A percentile compares a stretch with the other conserved stretches of the same genome.
phyloP scores from a whole-genome alignment of 2,888 invertebrate species.

The Adineta ricciae region DNA sequence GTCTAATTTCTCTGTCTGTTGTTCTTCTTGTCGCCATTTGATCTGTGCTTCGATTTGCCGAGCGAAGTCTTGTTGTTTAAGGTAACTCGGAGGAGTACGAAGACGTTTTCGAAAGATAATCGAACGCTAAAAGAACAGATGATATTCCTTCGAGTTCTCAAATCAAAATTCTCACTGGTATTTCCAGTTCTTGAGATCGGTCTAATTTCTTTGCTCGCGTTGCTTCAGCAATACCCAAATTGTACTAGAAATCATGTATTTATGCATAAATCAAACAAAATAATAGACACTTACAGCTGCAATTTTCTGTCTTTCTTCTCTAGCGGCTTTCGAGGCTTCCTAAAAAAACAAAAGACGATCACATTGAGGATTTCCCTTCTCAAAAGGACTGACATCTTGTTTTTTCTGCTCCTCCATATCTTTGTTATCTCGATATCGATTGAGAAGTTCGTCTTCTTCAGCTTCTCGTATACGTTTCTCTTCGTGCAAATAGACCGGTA shows the following conservation, averaged over 20 bases:
- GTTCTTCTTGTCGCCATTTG: slow-evolving; percentile 38
- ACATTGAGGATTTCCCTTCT: neutral
- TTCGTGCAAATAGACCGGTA: slow-evolving; percentile 47
- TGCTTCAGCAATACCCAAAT: slow-evolving; percentile 47
- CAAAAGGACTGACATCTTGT: neutral
- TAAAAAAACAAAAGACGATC: neutral
- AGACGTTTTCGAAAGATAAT: slow-evolving; percentile 48
- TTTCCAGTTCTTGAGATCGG: slow-evolving; percentile 23
- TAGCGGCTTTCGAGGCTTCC: neutral
- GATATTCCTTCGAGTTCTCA: neutral
- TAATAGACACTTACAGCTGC: neutral
- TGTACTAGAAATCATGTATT: slow-evolving; percentile 38
- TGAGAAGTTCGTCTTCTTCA: slow-evolving; percentile 46
- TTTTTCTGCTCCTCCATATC: slow-evolving; percentile 44
- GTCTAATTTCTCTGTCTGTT: slow-evolving; percentile 40
- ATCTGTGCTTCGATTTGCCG: slow-evolving; percentile 45
- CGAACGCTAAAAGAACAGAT: slow-evolving; percentile 39
- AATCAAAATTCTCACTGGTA: neutral
- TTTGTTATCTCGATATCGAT: slow-evolving; percentile 47
- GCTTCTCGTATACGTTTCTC: slow-evolving; percentile 42
- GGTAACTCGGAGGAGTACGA: slow-evolving; percentile 45
- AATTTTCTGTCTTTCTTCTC: neutral
- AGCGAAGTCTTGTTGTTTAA: slow-evolving; percentile 44
- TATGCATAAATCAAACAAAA: neutral
- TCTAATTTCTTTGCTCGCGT: slow-evolving; percentile 41